Evolutionary conservation across 2,888 invertebrate genomes (phyloP).

Genomic region (Andrena chrysosceles): DNA sequence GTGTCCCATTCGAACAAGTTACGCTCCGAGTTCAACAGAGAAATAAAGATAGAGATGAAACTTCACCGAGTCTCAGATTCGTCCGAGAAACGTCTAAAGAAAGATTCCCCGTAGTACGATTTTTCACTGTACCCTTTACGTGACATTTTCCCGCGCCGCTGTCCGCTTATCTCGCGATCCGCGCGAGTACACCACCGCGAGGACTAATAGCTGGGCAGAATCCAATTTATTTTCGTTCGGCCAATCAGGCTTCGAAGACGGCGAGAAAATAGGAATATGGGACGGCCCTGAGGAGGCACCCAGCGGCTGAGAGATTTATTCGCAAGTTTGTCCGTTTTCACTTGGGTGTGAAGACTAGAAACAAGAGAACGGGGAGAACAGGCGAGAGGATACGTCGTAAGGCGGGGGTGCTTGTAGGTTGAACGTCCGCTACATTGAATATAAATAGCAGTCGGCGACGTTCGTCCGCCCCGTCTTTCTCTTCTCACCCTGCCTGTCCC

Average conservation of each 20-base stretch:
- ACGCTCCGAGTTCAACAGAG: no score
- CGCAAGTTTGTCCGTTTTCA: conserved; percentile 74
- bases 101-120: no score
- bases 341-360: conserved; percentile 68
- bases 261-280: conserved; percentile 60
- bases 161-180: neutral
- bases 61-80: no score
- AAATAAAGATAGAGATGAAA: no score
- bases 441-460: conserved; percentile 77
- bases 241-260: conserved; percentile 17
- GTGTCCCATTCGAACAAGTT: no score
- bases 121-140: neutral
- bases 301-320: conserved; percentile 76
- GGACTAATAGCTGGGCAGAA: conserved; percentile 6
- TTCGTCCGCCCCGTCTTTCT: conserved; percentile 62
- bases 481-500: conserved; percentile 45
- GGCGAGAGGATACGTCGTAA: conserved; percentile 59
- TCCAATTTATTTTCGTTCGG: conserved; percentile 43
- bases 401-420: conserved; percentile 75
- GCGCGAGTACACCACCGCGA: neutral
- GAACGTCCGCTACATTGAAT: conserved; percentile 78
- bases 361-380: conserved; percentile 52
- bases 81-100: no score
- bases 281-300: conserved; percentile 50
- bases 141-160: neutral